Base-by-base conservation (phyloP, 2,888 invertebrate genomes). In the Protula sp. region DNA sequence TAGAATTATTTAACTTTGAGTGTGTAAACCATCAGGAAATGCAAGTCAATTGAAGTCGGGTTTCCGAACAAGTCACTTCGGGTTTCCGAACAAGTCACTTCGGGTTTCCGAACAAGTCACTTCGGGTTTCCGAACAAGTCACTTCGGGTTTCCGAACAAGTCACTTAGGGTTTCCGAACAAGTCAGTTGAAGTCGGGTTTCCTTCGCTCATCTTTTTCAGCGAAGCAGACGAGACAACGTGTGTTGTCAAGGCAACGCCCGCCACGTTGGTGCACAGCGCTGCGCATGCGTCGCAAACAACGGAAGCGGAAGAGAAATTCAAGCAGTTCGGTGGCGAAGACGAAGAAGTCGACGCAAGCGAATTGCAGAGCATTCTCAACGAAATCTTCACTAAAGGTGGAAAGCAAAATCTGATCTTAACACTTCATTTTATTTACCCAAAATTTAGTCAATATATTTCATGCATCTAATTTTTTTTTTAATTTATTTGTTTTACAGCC, bases 341-440 rank as follows among this genome's bases (percentile, higher is more conserved):
- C 47, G 56, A 50, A 38, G 59, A 62, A 30, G 53, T 67, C 4
- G 67, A 67, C 47, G 66, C 67, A 2, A 62, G 54, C 26, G 67
- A 67, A 56, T 54, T 67, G 22, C 45, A 48, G 28, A 50, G 47
- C 30, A 61, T 67, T 5, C 58, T 67, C 28, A 64, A 67, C 47
- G 38, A 50, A 14, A 45, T 57, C 51, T 67, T 67, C 53, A 54
- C 52, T 0, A 62, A 64, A 61, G 63, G 67, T 67, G 31, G n/a
- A 22, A 27, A 31, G 50, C 50, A 9, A 19, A 9, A n/a, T n/a
- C n/a, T 38, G 45, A 19, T 38, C 45, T 38, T 9, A 19, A 38
- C 9, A 38, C 9, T 38, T 9, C 45, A 38, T 38, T 19, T 14
- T 9, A 38, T 38, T 38, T 19, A 38, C 45, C 19, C 45, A 38